Evolutionary conservation across 2,888 invertebrate species (phyloP).

Genomic region (Sarcophaga subvicina): DNA sequence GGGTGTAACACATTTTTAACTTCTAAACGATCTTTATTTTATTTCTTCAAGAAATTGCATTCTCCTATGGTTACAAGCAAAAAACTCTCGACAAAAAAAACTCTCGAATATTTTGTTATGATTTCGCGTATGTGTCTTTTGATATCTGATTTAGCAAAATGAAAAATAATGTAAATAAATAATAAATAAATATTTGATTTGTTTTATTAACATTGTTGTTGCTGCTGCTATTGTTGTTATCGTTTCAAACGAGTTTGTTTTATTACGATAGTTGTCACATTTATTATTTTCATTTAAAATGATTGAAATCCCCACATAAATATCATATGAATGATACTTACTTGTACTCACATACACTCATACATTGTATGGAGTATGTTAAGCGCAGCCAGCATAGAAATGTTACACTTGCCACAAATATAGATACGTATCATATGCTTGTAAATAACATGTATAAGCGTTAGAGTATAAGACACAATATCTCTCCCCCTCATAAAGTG

Average conservation of each 20-base stretch:
- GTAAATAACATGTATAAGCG: not conserved
- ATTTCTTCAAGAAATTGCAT: too few relatives aligned
- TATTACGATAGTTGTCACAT: slow-evolving; percentile 30
- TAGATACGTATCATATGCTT: slow-evolving; percentile 41
- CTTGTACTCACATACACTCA: not conserved
- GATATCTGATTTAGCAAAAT: not conserved
- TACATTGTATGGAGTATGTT: too few relatives aligned
- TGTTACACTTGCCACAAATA: slow-evolving; percentile 28
- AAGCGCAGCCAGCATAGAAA: not conserved
- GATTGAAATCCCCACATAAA: slow-evolving; percentile 50
- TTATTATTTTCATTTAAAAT: slow-evolving; percentile 54
- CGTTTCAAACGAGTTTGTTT: not conserved
- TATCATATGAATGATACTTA: slow-evolving; percentile 28
- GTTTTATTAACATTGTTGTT: slow-evolving; percentile 4
- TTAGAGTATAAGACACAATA: not conserved
- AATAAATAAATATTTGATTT: slow-evolving; percentile 41
- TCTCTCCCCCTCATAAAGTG: not conserved
- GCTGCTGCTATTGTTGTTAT: not conserved
- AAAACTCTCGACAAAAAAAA: too few relatives aligned
- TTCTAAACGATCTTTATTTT: too few relatives aligned
- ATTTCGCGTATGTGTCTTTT: too few relatives aligned
- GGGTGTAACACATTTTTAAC: too few relatives aligned
- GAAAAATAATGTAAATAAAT: slow-evolving; percentile 15
- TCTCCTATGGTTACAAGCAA: too few relatives aligned
- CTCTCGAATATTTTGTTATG: too few relatives aligned